Evolutionary conservation across 2,888 invertebrate species (phyloP), one percentile per base, ranked within the genome.

Genomic region (Alloplasta piceator): DNA sequence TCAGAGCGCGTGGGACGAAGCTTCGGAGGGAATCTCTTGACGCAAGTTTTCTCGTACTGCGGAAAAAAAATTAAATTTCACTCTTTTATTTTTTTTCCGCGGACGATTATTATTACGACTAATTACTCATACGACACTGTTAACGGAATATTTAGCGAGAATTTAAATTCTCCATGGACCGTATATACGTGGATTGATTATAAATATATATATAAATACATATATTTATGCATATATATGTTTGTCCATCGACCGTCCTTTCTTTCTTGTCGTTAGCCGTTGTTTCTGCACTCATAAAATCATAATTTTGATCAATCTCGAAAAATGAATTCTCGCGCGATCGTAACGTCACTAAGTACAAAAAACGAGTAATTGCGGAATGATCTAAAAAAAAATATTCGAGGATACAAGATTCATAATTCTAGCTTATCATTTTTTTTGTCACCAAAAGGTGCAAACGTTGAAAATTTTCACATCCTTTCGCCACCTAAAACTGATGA

Each of bases 1-100:
- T 83, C 77, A 43, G 77, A 56, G 26, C 26, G 26, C 39, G 78
- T 76, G 79, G 73, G 67, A 72, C 77, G 52, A 75, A 73, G 38
- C 74, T 75, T 70, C 55, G 14, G 72, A 26, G 46, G 64, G 64
- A 70, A 73, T 56, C 12, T 70, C 56, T 67, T 41, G 46, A 78
- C 58, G 38, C 60, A 36, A 75, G 41, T 41, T 78, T 61, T 74
- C 78, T 74, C 60, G 50, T 74, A 64, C 26, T 63, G 43, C 14
- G 5, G 70, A 14, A 70, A 64, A 50, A 4, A 72, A 7, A n/a
- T 36, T 6, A 60, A 67, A 73, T 56, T 26, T 16, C 6, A 60
- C 41, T 46, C 41, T 46, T 38, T 39, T 48, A 64, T 14, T 52
- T 64, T 36, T 72, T 72, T 63, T 64, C 10, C n/a, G 68, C 48